Base-by-base conservation (phyloP, 2,113 vertebrate genomes). In the Oenanthe melanoleuca region DNA sequence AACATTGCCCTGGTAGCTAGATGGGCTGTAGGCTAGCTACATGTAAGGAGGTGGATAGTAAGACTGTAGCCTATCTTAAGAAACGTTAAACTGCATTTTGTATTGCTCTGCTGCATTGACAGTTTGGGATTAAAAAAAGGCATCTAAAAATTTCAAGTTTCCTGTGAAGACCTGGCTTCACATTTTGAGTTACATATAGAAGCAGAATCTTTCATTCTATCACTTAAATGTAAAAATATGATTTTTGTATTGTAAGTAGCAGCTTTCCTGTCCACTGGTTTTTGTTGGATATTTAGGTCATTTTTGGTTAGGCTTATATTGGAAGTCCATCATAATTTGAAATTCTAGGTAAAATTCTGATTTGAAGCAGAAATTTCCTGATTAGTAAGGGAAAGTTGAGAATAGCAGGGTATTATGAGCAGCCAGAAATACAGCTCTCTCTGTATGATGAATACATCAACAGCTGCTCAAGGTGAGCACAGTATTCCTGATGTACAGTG, bases 1-100 rank as follows among this genome's bases (percentile, higher is more conserved):
- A 73, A 71, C 20, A 31, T 67, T 93, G 7, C 71, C 49, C 9
- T 23, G 42, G 42, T 57, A 64, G 31, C 29, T 57, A 44, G 31
- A 26, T 53, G 16, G 60, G 9, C 19, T 37, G 21, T 57, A 31
- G 26, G 7, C 6, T 52, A 47, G 29, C 24, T 74, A 2, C 14
- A 6, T 14, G 4, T 50, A 60, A 28, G 14, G 9, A 18, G 29
- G 14, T 66, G 31, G 31, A 23, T 56, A 52, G 21, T 74, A 66
- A 56, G n/a, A 40, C 16, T 0, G 0, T 23, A 26, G 13, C 8
- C 18, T 84, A 3, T n/a, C 31, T 44, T 78, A 34, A 21, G 11
- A 53, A 75, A 84, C 77, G 20, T 26, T 49, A 21, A 80, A n/a
- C 10, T 38, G 37, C 3, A 10, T 66, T 70, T 80, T 85, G n/a